These are phyloP conservation scores for Hirtodrosophila duncani DNA, from an alignment of 2,888 invertebrate genomes.

Conservation along the genomic window DNA sequence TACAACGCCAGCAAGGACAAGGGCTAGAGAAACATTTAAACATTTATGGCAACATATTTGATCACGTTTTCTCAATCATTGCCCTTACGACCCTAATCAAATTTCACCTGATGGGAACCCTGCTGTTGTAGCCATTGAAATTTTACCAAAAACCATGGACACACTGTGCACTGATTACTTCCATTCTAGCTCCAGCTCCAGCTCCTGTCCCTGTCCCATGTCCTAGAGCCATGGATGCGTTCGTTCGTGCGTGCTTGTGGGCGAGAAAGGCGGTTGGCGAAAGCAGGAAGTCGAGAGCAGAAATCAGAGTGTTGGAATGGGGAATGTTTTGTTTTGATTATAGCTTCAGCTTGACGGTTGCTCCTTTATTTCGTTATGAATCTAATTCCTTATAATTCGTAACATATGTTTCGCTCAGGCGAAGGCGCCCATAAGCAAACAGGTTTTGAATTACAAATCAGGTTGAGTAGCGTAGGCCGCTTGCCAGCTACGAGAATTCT, in stretches of 20 bases:
- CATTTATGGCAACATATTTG: conserved; percentile 71
- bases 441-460: conserved; percentile 72
- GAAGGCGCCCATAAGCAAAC: conserved; percentile 33
- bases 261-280: conserved; percentile 7
- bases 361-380: conserved; percentile 69
- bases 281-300: not conserved
- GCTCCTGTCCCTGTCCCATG: conserved; percentile 11
- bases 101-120: conserved; percentile 75
- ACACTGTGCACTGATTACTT: conserved; percentile 70
- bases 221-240: conserved; percentile 27
- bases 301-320: not conserved
- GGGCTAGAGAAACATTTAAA: conserved; percentile 65
- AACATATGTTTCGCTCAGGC: conserved; percentile 60
- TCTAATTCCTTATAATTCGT: conserved; percentile 73
- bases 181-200: conserved; percentile 10
- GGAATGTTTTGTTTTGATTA: conserved; percentile 71
- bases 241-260: conserved; percentile 40
- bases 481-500: no score
- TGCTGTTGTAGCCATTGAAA: conserved; percentile 26
- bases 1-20: conserved; percentile 18
- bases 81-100: conserved; percentile 76
- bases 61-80: conserved; percentile 76
- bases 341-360: conserved; percentile 58
- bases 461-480: conserved; percentile 17
- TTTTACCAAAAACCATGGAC: conserved; percentile 63